Percentiles rank a stretch among this genome's conserved stretches.
Evolutionary conservation across 2,113 vertebrate genomes (phyloP).

Genomic region (Eulemur rufifrons): DNA sequence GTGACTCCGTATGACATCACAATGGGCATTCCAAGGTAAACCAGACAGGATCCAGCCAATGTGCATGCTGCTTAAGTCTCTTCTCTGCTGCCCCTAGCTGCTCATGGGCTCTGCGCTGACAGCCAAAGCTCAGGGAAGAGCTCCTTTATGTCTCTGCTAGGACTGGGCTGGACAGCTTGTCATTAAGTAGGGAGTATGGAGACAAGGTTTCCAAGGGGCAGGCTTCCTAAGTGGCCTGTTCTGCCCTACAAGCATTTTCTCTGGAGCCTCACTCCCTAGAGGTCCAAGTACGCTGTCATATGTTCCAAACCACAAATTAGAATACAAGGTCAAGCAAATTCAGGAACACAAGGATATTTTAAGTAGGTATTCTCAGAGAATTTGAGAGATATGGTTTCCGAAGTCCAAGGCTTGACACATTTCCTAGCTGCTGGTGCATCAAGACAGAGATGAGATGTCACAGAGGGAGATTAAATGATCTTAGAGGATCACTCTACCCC

Average conservation of each 20-base stretch:
- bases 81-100: neutral
- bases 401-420: neutral
- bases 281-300: neutral
- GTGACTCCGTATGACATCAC: constrained; percentile 61
- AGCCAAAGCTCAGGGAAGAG: neutral
- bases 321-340: neutral
- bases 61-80: neutral
- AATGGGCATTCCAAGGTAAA: constrained; percentile 27
- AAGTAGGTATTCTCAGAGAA: neutral
- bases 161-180: neutral
- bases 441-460: neutral
- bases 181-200: neutral
- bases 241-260: neutral
- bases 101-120: neutral
- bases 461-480: neutral
- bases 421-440: neutral
- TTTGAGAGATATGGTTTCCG: neutral
- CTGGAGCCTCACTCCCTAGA: neutral
- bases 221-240: neutral
- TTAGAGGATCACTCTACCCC: neutral
- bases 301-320: neutral
- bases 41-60: neutral
- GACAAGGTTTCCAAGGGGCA: constrained; percentile 4
- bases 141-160: neutral
- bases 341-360: neutral